Percentiles rank a stretch among this genome's conserved stretches.
phyloP scores from a whole-genome alignment of 2,113 vertebrate species.

The Anhinga anhinga region DNA sequence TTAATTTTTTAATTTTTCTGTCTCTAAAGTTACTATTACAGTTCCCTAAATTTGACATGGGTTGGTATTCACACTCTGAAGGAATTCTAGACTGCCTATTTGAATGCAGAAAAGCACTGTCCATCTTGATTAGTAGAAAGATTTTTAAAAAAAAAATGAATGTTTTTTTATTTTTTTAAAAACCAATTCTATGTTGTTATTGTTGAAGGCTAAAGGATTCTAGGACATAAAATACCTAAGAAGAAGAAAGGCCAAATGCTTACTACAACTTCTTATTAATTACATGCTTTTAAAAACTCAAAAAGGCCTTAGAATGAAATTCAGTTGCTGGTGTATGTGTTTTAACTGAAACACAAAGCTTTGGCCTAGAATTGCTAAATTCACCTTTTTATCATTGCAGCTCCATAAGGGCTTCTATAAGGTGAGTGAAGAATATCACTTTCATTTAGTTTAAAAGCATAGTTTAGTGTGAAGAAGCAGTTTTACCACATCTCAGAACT shows the following conservation, averaged over 20 bases:
- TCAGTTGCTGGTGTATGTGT: neutral
- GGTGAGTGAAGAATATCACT: neutral
- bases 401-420: neutral
- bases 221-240: neutral
- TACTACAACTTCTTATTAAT: neutral
- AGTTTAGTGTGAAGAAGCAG: neutral
- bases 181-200: neutral
- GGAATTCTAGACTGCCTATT: neutral
- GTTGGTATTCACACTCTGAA: neutral
- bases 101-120: neutral
- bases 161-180: too few relatives aligned
- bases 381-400: neutral
- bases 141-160: neutral
- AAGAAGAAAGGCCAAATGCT: neutral
- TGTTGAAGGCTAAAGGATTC: neutral
- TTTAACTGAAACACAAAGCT: neutral
- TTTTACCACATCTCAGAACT: neutral
- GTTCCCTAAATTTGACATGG: neutral
- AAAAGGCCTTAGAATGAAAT: neutral
- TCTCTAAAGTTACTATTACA: neutral
- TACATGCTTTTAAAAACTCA: neutral
- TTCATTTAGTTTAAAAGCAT: neutral
- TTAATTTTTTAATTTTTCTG: neutral
- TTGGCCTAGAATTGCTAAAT: neutral
- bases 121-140: neutral